These are phyloP conservation scores for Falco punctatus DNA, from an alignment of 2,113 vertebrate species.

Conservation along the genomic window DNA sequence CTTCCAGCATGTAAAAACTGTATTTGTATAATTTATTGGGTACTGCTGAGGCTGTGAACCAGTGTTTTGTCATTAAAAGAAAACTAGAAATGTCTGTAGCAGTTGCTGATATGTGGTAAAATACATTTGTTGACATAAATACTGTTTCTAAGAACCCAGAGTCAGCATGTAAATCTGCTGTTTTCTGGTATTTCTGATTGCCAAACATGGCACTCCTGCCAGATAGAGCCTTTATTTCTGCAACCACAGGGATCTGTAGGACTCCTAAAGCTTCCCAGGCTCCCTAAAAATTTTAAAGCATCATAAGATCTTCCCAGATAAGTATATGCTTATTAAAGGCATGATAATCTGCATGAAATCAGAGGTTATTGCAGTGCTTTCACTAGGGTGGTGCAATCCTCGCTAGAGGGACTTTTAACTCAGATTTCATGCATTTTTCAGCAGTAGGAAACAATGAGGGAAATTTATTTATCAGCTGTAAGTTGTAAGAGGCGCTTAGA, in stretches of 20 bases:
- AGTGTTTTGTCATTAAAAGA: neutral
- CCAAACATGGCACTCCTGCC: neutral
- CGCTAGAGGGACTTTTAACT: neutral
- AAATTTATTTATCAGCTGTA: neutral
- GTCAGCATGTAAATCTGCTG: neutral
- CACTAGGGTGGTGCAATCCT: neutral
- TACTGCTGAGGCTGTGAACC: neutral
- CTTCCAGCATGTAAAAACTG: neutral
- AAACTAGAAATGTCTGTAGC: neutral
- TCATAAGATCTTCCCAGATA: neutral
- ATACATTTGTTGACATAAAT: neutral
- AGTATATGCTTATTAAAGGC: neutral
- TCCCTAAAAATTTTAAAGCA: neutral
- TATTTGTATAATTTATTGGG: neutral
- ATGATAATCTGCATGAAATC: neutral
- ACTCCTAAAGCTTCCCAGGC: neutral
- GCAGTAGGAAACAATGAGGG: neutral
- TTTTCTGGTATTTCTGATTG: neutral
- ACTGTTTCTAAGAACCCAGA: neutral
- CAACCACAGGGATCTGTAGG: neutral
- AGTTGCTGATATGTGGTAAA: neutral
- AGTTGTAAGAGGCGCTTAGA: neutral
- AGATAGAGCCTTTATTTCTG: neutral
- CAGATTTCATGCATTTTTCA: slow-evolving; percentile 14
- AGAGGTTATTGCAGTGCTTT: neutral